phyloP scores from a whole-genome alignment of 1,140 invertebrate species.

The Neelides sp. region DNA sequence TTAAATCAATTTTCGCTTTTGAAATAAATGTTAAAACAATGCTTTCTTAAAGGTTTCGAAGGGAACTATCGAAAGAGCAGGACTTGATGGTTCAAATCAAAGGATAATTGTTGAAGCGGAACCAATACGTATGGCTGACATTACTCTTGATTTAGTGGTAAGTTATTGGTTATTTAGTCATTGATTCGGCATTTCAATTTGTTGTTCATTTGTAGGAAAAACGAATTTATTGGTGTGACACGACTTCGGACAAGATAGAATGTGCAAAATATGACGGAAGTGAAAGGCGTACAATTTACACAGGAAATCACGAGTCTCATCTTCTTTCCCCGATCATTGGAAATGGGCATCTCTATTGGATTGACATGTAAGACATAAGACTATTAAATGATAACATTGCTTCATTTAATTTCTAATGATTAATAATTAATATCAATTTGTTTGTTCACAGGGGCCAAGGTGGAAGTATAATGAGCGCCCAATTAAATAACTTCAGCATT shows the following conservation, averaged over 20 bases:
- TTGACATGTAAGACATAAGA: conserved; percentile 40
- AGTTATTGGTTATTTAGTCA: background rate
- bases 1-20: background rate
- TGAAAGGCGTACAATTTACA: conserved; percentile 33
- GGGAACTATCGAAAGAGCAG: conserved; percentile 43
- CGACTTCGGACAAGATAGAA: conserved; percentile 38
- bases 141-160: conserved; percentile 46
- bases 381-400: background rate
- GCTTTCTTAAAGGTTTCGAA: conserved; percentile 18
- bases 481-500: conserved; percentile 45
- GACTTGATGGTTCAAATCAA: conserved; percentile 46
- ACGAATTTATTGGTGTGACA: conserved; percentile 43
- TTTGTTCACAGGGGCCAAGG: conserved; percentile 42
- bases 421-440: conserved; percentile 19
- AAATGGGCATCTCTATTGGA: conserved; percentile 43
- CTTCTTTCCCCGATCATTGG: conserved; percentile 39
- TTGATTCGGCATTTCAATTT: background rate
- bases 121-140: conserved; percentile 38
- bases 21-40: too few species aligned
- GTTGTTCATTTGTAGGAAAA: conserved; percentile 31
- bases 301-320: conserved; percentile 16
- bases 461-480: conserved; percentile 52
- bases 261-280: conserved; percentile 42
- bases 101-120: conserved; percentile 40
- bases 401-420: conserved; percentile 17